Conservation (phyloP, 2,888 invertebrate species). For the Exephanes ischioxanthus region DNA sequence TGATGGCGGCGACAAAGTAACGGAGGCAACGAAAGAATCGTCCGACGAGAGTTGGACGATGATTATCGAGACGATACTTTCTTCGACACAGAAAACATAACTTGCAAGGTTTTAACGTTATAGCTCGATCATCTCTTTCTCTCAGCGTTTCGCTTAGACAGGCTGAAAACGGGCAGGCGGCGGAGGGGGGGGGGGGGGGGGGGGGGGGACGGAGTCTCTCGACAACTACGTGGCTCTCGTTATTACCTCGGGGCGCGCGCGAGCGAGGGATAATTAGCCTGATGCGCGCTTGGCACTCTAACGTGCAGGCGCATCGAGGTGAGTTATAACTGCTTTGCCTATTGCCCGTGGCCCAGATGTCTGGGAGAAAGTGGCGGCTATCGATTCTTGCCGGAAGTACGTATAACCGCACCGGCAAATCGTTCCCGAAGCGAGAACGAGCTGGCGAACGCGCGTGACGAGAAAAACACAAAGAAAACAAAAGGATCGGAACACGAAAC, state of each 20-base stretch:
- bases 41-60: constrained; percentile 41
- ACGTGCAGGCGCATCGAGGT: constrained; percentile 39
- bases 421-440: background rate
- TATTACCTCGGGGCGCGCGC: constrained; percentile 25
- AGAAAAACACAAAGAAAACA: constrained; percentile 5
- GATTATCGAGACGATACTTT: constrained; percentile 74
- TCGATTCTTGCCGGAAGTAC: constrained; percentile 73
- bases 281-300: constrained; percentile 53
- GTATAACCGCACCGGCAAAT: background rate
- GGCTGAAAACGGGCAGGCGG: background rate
- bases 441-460: constrained; percentile 29
- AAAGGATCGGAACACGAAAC: constrained; percentile 55
- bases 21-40: constrained; percentile 30
- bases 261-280: constrained; percentile 60
- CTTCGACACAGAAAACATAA: constrained; percentile 76
- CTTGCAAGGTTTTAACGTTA: constrained; percentile 29
- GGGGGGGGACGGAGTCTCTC: background rate
- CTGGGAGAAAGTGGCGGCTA: constrained; percentile 74
- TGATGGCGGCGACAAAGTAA: constrained; percentile 18
- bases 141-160: constrained; percentile 38
- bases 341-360: constrained; percentile 73
- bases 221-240: constrained; percentile 25
- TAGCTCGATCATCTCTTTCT: constrained; percentile 39
- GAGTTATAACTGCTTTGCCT: constrained; percentile 34
- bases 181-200: no score